Percentiles rank a stretch among this genome's conserved stretches.
Evolutionary conservation across 2,797 vertebrate species (phyloP).

Genomic region (Steatocranus sp.): DNA sequence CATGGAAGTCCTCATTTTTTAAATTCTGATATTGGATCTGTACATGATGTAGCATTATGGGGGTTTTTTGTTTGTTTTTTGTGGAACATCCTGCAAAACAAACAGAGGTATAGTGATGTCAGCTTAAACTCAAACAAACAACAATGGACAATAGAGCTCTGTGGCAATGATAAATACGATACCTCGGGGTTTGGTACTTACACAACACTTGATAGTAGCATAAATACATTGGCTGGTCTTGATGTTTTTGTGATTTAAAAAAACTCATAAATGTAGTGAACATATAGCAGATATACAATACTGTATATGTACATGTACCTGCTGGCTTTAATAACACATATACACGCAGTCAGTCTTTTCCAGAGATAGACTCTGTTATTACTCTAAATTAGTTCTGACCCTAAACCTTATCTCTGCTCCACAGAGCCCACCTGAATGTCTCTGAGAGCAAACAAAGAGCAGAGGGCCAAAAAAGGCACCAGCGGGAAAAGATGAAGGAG

Average conservation of each 20-base stretch:
- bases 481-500: neutral
- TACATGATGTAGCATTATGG: neutral
- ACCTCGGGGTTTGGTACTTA: neutral
- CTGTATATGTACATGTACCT: neutral
- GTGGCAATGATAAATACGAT: neutral
- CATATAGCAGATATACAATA: neutral
- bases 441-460: constrained; percentile 22
- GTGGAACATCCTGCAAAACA: neutral
- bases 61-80: fast-evolving
- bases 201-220: neutral
- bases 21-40: neutral
- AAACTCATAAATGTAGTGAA: neutral
- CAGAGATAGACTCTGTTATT: constrained; percentile 10
- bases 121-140: neutral
- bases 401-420: constrained; percentile 38
- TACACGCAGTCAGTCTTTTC: constrained; percentile 18
- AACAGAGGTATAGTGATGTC: neutral
- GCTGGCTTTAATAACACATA: neutral
- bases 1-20: neutral
- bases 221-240: neutral
- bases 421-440: constrained; percentile 48
- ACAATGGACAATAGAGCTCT: neutral
- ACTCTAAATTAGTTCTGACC: constrained; percentile 60
- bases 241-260: neutral
- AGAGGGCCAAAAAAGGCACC: neutral